Conservation (phyloP, 2,113 vertebrate genomes). For the Carettochelys insculpta region DNA sequence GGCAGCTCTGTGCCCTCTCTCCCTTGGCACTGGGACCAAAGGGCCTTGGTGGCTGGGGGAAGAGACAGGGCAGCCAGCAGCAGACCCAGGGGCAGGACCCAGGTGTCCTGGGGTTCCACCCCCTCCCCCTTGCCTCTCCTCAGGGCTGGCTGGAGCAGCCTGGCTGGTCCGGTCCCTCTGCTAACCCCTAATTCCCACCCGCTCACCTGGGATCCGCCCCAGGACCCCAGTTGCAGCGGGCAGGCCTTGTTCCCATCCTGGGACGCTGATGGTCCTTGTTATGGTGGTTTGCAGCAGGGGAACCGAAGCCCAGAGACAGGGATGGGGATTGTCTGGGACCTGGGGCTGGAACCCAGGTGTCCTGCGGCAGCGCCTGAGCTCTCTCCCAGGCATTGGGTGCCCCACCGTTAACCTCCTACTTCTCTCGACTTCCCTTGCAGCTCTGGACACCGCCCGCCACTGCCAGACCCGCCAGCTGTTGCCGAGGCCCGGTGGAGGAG, state of each 20-base stretch:
- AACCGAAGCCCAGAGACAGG: not conserved
- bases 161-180: not conserved
- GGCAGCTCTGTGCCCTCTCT: not conserved
- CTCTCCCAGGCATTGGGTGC: not conserved
- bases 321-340: not conserved
- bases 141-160: not conserved
- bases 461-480: not conserved
- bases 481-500: too few species aligned
- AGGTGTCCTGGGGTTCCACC: not conserved
- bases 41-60: not conserved
- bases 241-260: too few species aligned
- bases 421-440: not conserved
- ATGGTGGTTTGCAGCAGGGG: not conserved
- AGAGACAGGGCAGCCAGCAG: not conserved
- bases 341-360: not conserved
- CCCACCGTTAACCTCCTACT: not conserved
- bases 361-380: not conserved
- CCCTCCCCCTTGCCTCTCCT: not conserved
- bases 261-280: too few species aligned
- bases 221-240: too few species aligned
- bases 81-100: not conserved
- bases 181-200: not conserved
- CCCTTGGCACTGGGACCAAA: not conserved
- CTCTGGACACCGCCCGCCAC: too few species aligned
- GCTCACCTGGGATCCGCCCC: constrained; percentile 44